phyloP scores from a whole-genome alignment of 2,113 vertebrate species.

The Pleuronectes platessa region DNA sequence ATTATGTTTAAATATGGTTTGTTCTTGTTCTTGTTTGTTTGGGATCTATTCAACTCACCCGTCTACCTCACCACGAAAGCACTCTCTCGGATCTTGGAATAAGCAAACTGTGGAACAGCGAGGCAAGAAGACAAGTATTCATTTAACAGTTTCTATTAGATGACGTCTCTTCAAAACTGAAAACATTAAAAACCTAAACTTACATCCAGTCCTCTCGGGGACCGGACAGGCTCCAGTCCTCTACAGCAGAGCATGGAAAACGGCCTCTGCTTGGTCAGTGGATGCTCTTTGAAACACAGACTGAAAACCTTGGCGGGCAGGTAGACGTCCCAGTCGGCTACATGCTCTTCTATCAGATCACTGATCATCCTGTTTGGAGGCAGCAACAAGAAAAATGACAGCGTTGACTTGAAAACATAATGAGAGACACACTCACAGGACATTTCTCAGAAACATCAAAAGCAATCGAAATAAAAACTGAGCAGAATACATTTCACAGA shows the following conservation, averaged over 20 bases:
- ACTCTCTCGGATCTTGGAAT: constrained; percentile 61
- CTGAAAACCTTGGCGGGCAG: constrained; percentile 76
- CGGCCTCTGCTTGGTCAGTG: constrained; percentile 68
- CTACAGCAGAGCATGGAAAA: constrained; percentile 69
- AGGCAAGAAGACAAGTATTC: background rate
- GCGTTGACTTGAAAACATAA: background rate
- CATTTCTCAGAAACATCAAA: background rate
- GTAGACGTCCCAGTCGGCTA: constrained; percentile 75
- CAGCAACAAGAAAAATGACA: background rate
- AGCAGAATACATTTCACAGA: background rate
- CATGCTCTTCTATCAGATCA: constrained; percentile 66
- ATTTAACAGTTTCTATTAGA: constrained; percentile 1
- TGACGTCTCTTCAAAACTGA: background rate
- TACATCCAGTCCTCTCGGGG: constrained; percentile 65
- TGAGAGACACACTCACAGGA: background rate
- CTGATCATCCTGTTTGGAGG: constrained; percentile 66
- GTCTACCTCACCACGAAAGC: constrained; percentile 57
- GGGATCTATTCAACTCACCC: constrained; percentile 35
- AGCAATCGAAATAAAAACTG: background rate
- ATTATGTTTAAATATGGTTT: background rate
- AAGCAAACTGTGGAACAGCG: constrained; percentile 46
- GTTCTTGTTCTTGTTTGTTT: no score
- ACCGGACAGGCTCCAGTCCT: constrained; percentile 35
- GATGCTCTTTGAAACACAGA: constrained; percentile 74
- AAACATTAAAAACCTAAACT: background rate